phyloP scores from a whole-genome alignment of 2,113 vertebrate species.

The Pelmatolapia mariae region DNA sequence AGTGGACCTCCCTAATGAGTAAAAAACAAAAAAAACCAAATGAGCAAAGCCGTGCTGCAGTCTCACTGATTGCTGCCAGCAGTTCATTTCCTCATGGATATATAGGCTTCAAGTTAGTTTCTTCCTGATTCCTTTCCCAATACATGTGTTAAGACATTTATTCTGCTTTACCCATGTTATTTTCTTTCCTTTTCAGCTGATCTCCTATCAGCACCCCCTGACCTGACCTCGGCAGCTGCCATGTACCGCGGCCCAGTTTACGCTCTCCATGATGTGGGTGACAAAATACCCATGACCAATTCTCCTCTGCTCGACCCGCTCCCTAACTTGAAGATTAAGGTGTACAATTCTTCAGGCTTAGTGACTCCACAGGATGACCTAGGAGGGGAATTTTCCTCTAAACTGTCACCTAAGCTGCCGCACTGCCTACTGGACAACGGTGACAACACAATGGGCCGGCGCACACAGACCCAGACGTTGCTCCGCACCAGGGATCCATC shows the following conservation, averaged over 20 bases:
- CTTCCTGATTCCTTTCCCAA: neutral
- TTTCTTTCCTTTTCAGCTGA: conserved; percentile 65
- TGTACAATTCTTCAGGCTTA: conserved; percentile 88
- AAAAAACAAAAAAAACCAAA: conserved; percentile 45
- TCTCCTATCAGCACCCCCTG: conserved; percentile 88
- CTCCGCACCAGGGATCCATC: conserved; percentile 87
- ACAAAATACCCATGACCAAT: conserved; percentile 99
- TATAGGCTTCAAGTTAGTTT: neutral
- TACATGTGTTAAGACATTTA: neutral
- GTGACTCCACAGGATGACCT: conserved; percentile 93
- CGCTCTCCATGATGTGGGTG: conserved; percentile 90
- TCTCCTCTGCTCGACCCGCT: conserved; percentile 93
- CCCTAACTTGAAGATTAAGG: conserved; percentile 97
- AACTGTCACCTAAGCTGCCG: conserved; percentile 87
- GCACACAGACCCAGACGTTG: conserved; percentile 81
- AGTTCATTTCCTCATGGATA: conserved; percentile 18
- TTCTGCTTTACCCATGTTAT: neutral
- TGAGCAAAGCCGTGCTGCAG: neutral
- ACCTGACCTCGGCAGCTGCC: conserved; percentile 92
- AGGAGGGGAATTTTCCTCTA: conserved; percentile 84
- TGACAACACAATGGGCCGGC: conserved; percentile 81
- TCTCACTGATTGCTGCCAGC: conserved; percentile 23
- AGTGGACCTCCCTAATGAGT: conserved; percentile 47
- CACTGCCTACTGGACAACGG: conserved; percentile 86
- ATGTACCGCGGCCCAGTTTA: conserved; percentile 96